Base-by-base conservation (phyloP, 2,888 invertebrate genomes). In the Helicoverpa assulta region DNA sequence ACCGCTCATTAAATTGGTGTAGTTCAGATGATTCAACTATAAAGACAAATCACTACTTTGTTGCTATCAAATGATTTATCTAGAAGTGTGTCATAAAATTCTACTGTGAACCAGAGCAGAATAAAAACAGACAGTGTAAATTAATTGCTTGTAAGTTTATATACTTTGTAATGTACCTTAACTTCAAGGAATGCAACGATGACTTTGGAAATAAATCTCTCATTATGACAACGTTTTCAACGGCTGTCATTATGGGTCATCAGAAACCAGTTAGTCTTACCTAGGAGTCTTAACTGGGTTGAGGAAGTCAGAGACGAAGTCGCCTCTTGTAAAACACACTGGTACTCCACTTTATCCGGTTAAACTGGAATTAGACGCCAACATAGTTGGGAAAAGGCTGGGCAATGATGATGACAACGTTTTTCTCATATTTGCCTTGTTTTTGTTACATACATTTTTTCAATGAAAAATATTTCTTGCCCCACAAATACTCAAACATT, bases 1-100 rank as follows among this genome's bases (percentile, higher is more conserved):
- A 61, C 12, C 12, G 18, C 60, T 61, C 75, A 75, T 80, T 75
- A 74, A 79, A 79, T 62, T 73, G 4, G n/a, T 19, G 37, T 52
- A 59, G 37, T 79, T 43, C 19, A 12, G 29, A 64, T 60, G 75
- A 61, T 53, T 74, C 67, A 75, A 74, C 57, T 66, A 51, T 74
- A 56, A 66, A 79, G 74, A 74, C 79, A 78, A 62, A 78, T 52
- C 43, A 40, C 53, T 57, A 40, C 43, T 29, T 40, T 67, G 26
- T 16, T 26, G 29, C n/a, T 51, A 57, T 74, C 57, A 79, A 73
- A 73, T 73, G 8, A 64, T 63, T 47, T 21, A 40, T 51, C 18
- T 50, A 37, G 57, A 40, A 54, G 33, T 33, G 2, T 33, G 50
- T 43, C 0, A 33, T 70, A 51, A 58, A 70, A 59, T 55, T 33